Evolutionary conservation across 1,140 invertebrate genomes (phyloP).

Genomic region (Gonioctena quinquepunctata): DNA sequence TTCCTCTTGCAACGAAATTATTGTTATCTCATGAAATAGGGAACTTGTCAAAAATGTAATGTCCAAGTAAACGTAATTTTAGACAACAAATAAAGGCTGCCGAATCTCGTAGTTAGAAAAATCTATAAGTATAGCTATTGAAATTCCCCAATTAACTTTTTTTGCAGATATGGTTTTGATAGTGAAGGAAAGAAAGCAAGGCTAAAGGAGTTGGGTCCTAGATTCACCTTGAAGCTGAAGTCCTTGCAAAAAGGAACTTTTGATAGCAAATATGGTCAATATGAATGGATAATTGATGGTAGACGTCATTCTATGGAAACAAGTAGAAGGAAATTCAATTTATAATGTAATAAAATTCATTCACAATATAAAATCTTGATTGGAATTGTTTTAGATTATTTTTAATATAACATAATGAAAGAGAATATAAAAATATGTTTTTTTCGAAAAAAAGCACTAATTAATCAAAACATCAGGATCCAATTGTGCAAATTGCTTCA

Average conservation of each 20-base stretch:
- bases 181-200: conserved; percentile 78
- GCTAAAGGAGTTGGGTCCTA: conserved; percentile 91
- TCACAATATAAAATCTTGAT: no score
- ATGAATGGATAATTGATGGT: conserved; percentile 94
- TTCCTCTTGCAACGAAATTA: no score
- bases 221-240: conserved; percentile 91
- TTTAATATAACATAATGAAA: no score
- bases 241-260: conserved; percentile 97
- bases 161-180: conserved; percentile 87
- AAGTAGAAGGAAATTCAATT: conserved; percentile 85
- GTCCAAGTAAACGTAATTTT: no score
- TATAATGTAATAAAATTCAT: conserved; percentile 61
- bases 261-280: conserved; percentile 95
- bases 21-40: no score
- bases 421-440: no score
- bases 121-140: neutral
- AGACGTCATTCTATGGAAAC: conserved; percentile 89
- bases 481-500: no score
- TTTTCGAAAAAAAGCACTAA: no score
- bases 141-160: conserved; percentile 12
- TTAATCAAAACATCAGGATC: no score
- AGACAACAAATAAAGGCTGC: no score
- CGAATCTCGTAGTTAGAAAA: neutral
- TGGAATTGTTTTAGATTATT: no score
- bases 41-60: no score